Evolutionary conservation across 1,140 invertebrate species (phyloP), one percentile per base, ranked within the genome.

Genomic region (Drosophila orena): DNA sequence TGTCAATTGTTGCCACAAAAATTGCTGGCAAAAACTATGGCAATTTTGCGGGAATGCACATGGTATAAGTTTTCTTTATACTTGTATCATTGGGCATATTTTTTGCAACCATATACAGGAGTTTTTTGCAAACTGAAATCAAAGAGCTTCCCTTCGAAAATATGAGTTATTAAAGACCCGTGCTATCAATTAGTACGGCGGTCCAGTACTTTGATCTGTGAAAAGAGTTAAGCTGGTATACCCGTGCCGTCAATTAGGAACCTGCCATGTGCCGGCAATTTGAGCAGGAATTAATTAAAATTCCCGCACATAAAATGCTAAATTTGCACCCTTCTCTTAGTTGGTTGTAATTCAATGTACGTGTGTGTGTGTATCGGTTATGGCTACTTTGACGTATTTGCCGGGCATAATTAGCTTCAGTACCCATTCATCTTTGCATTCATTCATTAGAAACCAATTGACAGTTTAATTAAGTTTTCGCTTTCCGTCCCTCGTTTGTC

Each of bases 401-500:
- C 50, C 53, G 53, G 54, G n/a, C 59, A 61, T 84, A 84, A 91
- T 89, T 91, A 74, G 61, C 44, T 64, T 77, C 66, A 79, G 85
- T 73, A 89, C 49, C 81, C 89, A 85, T 77, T 79, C 79, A 86
- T 73, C 58, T 64, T 75, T 72, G 54, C 68, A 81, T 77, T 71
- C 62, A 74, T 85, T 68, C 75, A 85, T 89, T 84, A 76, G 70
- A 76, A 66, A 73, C 68, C 74, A 88, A 84, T 88, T 83, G 71
- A 81, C 88, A 91, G 68, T 69, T 79, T 88, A 91, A 91, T 91
- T 90, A 80, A 78, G 77, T 58, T 72, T 85, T 62, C 61, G 57
- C 58, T 54, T 79, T 73, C 47, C 55, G 60, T 47, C 34, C 49
- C 37, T 50, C 71, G 38, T n/a, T 66, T 75, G 71, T 52, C 62